Base-by-base conservation (phyloP, 2,113 vertebrate species). In the Zosterops borbonicus region DNA sequence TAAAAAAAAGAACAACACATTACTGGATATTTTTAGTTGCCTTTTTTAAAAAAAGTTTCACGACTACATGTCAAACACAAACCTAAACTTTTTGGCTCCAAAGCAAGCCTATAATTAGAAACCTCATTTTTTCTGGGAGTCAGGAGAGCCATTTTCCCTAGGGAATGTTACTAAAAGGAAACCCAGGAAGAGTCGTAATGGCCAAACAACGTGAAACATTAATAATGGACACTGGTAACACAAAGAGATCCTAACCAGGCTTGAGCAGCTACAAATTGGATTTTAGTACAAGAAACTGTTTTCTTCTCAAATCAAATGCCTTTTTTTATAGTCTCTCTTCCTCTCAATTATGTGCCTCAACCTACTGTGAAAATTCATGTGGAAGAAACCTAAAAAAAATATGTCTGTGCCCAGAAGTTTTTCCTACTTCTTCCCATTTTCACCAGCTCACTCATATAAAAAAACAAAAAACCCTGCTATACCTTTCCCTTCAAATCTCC, bases 21-120 rank as follows among this genome's bases (percentile, higher is more conserved):
- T 85, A 95, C 37, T 90, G 77, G 94, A 16, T 97, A 96, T 96
- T 96, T 98, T 97, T 97, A 98, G 97, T 68, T 39, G 23, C 7
- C 21, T 75, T 95, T 94, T 77, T 78, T 9, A 2, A 31, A 93
- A 11, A 68, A 96, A 94, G 92, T 93, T 95, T 96, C 93, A 93
- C 41, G 58, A 96, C 67, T 92, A 89, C 92, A 93, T 28, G 52
- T 95, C 96, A 97, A 98, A 96, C 56, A 82, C 83, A 96, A 97
- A 89, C 83, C 46, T 83, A 97, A 96, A 93, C 92, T 75, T 97
- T 59, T 55, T 86, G 88, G 83, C 91, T 91, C 94, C 52, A 90
- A 82, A 95, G 13, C 44, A 60, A 85, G 74, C 39, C 92, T 95
- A 94, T 94, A 96, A 87, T 95, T 93, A 94, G 83, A 89, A 83